phyloP scores from a whole-genome alignment of 2,113 vertebrate species.

The Heliornis fulica region DNA sequence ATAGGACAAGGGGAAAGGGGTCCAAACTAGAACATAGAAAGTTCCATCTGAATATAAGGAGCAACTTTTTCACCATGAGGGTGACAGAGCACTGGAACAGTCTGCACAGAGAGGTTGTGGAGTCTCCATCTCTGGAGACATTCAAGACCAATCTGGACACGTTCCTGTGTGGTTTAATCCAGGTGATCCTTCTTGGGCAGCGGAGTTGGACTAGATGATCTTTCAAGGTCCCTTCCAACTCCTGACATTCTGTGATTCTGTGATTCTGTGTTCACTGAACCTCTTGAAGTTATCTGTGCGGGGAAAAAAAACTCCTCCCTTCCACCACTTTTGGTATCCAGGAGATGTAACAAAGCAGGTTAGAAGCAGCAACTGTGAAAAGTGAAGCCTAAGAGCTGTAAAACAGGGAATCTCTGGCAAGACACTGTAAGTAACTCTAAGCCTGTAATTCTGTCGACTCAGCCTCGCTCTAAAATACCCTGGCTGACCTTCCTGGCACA shows the following conservation, averaged over 20 bases:
- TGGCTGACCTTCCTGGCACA: conserved; percentile 28
- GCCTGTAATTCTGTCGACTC: conserved; percentile 6
- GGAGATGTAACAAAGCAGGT: neutral
- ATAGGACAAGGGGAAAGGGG: too few relatives aligned
- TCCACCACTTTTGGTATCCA: neutral
- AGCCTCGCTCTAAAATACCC: conserved; percentile 10
- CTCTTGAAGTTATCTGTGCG: neutral
- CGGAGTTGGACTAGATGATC: too few relatives aligned
- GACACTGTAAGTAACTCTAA: neutral
- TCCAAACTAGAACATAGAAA: too few relatives aligned
- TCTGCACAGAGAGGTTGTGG: too few relatives aligned
- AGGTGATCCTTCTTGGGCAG: too few relatives aligned
- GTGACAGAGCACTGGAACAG: too few relatives aligned
- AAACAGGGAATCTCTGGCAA: conserved; percentile 49
- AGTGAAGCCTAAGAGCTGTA: conserved; percentile 24
- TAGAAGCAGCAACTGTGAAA: conserved; percentile 17
- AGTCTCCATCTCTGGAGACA: too few relatives aligned
- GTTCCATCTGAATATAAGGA: too few relatives aligned
- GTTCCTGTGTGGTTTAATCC: too few relatives aligned
- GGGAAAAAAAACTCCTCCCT: neutral
- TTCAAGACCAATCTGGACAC: too few relatives aligned
- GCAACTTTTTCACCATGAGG: too few relatives aligned
- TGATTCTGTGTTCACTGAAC: neutral
- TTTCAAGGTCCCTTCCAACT: too few relatives aligned
- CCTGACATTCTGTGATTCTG: fast-evolving